Evolutionary conservation across 2,797 vertebrate species (phyloP), one percentile per base, ranked within the genome.

Genomic region (Gadopsis bispinosus): DNA sequence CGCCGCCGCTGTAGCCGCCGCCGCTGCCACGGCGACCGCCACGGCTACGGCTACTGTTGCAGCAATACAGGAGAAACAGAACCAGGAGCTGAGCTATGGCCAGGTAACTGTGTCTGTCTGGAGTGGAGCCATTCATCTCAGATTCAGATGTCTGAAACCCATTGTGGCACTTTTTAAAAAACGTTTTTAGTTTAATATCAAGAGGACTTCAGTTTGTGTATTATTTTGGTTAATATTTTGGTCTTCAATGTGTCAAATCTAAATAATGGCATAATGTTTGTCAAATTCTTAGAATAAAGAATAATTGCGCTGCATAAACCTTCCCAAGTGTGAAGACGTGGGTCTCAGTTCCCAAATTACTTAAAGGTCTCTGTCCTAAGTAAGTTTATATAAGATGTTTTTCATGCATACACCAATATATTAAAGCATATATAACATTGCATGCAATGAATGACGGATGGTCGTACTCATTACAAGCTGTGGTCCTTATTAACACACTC

Each of bases 11-110:
- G 97, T 98, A 2, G 97, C 97, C 0, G 97, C 97, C 0, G 97
- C 98, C 0, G 97, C 98, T 0, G 98, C 98, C 84, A 99, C 98
- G 0, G 98, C 98, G 29, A 98, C 98, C 0, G 97, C 97, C 69
- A 98, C 98, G 0, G 98, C 98, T 26, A 99, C 98, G 0, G 98
- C 98, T 0, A 98, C 98, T 0, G 97, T 99, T 39, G 97, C 97
- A 0, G 98, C 97, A 0, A 96, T 99, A 64, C 97, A 98, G 84
- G 98, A 99, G 76, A 99, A 99, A 73, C 98, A 99, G 91, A 97
- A 97, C 93, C 97, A 98, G 90, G 98, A 99, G 87, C 88, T 99
- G 92, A 97, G 93, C 94, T 99, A 97, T 0, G 89, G 97, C 58
- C 90, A 96, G 95, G 97, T 99, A 89, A 93, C 88, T 1, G 65